Percentiles rank a stretch among this genome's conserved stretches.
phyloP scores from a whole-genome alignment of 2,113 vertebrate species.

The Anhinga anhinga region DNA sequence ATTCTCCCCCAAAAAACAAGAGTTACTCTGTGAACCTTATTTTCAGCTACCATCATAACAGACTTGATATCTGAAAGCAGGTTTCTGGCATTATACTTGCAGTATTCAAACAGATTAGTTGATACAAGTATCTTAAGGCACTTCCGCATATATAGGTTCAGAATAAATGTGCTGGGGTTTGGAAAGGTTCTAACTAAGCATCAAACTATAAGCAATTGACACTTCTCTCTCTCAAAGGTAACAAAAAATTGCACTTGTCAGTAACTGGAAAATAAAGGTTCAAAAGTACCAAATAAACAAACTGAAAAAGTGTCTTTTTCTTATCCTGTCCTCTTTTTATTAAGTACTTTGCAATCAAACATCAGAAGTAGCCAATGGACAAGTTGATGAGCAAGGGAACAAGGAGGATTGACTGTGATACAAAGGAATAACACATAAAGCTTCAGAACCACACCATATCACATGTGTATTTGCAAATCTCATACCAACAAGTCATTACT shows the following conservation, averaged over 20 bases:
- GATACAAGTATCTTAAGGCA: not conserved
- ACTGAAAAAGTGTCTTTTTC: not conserved
- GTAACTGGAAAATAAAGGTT: not conserved
- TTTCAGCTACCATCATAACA: not conserved
- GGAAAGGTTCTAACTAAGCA: not conserved
- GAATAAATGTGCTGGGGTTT: not conserved
- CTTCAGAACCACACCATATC: not conserved
- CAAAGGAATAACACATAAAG: not conserved
- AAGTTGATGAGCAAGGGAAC: not conserved
- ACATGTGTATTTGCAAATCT: accelerated
- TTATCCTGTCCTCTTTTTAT: not conserved
- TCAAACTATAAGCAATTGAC: not conserved
- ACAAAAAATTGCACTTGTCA: not conserved
- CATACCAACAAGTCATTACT: not conserved
- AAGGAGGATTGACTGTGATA: not conserved
- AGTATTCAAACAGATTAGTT: not conserved
- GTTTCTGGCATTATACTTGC: not conserved
- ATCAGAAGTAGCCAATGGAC: not conserved
- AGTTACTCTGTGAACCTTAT: not conserved
- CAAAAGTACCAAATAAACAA: not conserved
- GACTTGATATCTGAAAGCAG: not conserved
- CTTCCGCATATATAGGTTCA: not conserved
- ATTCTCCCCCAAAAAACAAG: not conserved
- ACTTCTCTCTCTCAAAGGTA: not conserved
- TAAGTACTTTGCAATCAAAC: not conserved